These are phyloP conservation scores for Diplazon laetatorius DNA, from an alignment of 2,888 invertebrate species.

Conservation along the genomic window DNA sequence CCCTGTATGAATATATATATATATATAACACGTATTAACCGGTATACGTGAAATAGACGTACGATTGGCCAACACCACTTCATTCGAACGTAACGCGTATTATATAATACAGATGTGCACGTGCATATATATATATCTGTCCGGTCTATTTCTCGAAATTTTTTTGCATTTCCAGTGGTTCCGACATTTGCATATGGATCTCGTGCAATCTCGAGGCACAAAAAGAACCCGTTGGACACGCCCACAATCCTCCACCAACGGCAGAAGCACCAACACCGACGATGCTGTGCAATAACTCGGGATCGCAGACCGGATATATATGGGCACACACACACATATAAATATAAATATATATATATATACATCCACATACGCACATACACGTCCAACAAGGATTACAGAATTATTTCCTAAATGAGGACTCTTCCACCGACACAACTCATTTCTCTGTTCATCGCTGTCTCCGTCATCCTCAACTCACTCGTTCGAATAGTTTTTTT, in stretches of 20 bases:
- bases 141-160: constrained; percentile 52
- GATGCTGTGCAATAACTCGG: constrained; percentile 15
- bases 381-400: background rate
- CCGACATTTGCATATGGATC: constrained; percentile 63
- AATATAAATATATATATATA: too few species aligned
- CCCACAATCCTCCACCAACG: constrained; percentile 24
- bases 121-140: constrained; percentile 20
- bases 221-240: constrained; percentile 43
- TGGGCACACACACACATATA: background rate
- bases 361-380: too few species aligned
- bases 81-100: background rate
- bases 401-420: constrained; percentile 38
- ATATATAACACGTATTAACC: constrained; percentile 22
- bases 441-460: constrained; percentile 6
- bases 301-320: constrained; percentile 27
- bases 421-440: background rate
- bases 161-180: constrained; percentile 28
- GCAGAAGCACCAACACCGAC: constrained; percentile 27
- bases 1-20: too few species aligned
- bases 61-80: constrained; percentile 12
- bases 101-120: too few species aligned
- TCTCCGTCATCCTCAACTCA: background rate
- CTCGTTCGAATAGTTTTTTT: background rate
- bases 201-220: constrained; percentile 51
- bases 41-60: constrained; percentile 19